phyloP scores from a whole-genome alignment of 2,113 vertebrate genomes.

The Engystomops pustulosus region DNA sequence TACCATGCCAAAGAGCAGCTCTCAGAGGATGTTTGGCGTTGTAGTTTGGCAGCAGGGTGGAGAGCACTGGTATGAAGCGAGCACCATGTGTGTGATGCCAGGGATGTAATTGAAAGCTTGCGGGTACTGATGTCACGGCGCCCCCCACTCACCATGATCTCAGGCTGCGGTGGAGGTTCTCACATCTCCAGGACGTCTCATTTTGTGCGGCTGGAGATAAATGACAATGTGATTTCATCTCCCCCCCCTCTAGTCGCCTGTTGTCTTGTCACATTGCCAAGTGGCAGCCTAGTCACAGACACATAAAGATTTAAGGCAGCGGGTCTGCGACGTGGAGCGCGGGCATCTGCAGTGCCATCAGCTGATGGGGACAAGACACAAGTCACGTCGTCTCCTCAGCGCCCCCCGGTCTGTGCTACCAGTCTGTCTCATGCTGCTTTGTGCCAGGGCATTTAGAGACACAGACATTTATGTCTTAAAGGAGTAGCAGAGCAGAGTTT shows the following conservation, averaged over 20 bases:
- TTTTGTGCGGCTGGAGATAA: neutral
- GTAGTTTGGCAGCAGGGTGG: too few species aligned
- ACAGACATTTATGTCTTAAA: neutral
- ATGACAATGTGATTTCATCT: neutral
- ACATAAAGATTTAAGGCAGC: neutral
- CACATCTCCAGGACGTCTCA: neutral
- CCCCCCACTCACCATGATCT: neutral
- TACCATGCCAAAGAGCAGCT: too few species aligned
- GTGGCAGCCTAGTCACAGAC: neutral
- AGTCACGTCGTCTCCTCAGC: neutral
- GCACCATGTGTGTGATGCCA: too few species aligned
- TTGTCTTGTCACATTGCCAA: constrained; percentile 5
- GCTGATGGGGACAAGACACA: neutral
- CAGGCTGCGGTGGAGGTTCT: neutral
- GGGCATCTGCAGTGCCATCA: neutral
- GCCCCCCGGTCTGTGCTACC: neutral
- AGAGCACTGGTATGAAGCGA: too few species aligned
- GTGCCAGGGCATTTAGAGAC: neutral
- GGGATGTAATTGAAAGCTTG: too few species aligned
- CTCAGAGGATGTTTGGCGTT: too few species aligned
- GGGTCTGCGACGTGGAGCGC: neutral
- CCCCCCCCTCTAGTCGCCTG: neutral
- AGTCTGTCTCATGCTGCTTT: neutral
- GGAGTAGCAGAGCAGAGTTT: neutral
- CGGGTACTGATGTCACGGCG: neutral